Conservation (phyloP, 2,113 vertebrate genomes). For the Gulo gulo region DNA sequence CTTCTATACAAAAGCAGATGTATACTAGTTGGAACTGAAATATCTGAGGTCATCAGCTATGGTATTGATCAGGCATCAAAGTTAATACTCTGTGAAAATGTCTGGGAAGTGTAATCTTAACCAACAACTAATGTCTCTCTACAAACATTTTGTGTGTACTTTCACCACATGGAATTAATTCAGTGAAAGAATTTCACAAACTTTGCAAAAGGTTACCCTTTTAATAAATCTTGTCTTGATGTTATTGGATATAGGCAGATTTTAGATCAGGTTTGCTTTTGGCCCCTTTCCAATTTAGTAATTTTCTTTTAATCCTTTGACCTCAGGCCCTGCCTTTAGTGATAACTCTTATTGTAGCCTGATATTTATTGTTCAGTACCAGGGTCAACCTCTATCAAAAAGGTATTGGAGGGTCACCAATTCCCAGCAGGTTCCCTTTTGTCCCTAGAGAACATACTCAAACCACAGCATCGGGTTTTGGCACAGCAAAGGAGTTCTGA, state of each 20-base stretch:
- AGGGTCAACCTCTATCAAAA: background rate
- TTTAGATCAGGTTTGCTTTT: background rate
- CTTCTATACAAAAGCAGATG: background rate
- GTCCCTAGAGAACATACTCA: background rate
- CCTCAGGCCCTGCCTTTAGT: background rate
- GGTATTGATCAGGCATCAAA: conserved; percentile 59
- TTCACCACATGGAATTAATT: background rate
- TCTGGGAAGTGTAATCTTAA: background rate
- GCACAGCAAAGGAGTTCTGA: background rate
- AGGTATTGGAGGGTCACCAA: background rate
- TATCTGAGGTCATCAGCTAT: conserved; percentile 51
- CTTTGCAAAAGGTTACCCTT: background rate
- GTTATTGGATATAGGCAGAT: background rate
- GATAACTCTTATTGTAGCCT: background rate
- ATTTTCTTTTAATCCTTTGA: conserved; percentile 23
- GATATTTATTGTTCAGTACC: background rate
- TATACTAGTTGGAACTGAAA: conserved; percentile 29
- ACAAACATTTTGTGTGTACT: background rate
- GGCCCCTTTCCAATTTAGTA: background rate
- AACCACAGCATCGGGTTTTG: background rate
- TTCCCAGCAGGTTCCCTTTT: background rate
- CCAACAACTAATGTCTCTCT: background rate
- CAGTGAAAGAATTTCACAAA: conserved; percentile 7
- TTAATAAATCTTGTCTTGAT: background rate
- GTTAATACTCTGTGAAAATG: conserved; percentile 37